Evolutionary conservation across 2,888 invertebrate genomes (phyloP), one percentile per base, ranked within the genome.

Genomic region (Tachina grossa): DNA sequence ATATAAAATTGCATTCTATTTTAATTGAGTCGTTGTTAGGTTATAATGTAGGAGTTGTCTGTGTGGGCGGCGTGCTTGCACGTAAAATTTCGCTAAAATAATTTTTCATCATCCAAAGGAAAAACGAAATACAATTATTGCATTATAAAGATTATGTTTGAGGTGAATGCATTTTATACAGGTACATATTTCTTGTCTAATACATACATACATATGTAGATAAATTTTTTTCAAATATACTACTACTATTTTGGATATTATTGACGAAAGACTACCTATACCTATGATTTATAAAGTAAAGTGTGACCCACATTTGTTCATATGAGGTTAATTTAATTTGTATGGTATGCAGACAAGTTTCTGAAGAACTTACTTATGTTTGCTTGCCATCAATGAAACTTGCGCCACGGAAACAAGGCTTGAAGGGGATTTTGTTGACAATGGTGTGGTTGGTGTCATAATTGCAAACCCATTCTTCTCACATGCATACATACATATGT

Each of bases 21-120:
- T 82, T 45, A 78, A 78, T 79, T 75, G 75, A 75, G 43, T 63
- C 47, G 31, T 57, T 80, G 79, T 80, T 72, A 85, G 85, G 85
- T 85, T 83, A 85, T 72, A 66, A 69, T 74, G 85, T 79, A 72
- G 83, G 83, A 76, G 83, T 76, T 76, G 79, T 57, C 66, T 80
- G 39, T 76, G 85, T 80, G 61, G 79, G 83, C 76, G 83, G 39
- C 43, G 13, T 59, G 16, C 63, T 79, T 69, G 14, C 59, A 31
- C 14, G 31, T 71, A 39, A 2, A 65, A 39, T 63, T 47, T 19
- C 47, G 19, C 13, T 41, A 55, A 61, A 66, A 31, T 43, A 63
- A 5, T 19, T 13, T 14, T 31, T 57, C 13, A 19, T 1, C 2
- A 19, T 1, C 9, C 31, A 57, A 13, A 57, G 22, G 1, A 55